A percentile compares a stretch with the other conserved stretches of the same genome.
phyloP scores from a whole-genome alignment of 1,140 invertebrate species.

The Pissodes strobi region DNA sequence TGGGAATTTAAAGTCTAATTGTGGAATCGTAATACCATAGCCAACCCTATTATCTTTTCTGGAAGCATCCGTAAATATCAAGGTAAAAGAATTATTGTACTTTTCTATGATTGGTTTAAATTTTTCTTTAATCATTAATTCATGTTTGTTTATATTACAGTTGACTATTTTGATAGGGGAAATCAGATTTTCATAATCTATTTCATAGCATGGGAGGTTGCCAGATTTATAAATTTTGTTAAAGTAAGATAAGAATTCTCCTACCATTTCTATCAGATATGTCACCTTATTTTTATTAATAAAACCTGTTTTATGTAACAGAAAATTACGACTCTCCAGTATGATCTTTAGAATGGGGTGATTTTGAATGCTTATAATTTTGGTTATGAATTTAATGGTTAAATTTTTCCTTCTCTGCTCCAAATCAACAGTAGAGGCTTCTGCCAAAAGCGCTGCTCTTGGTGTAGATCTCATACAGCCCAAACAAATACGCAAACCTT shows the following conservation, averaged over 20 bases:
- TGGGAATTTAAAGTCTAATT: not conserved
- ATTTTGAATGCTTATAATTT: conserved; percentile 1
- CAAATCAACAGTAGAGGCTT: not conserved
- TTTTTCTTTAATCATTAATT: not conserved
- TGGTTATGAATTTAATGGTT: conserved; percentile 22
- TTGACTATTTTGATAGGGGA: not conserved
- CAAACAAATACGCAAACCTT: not conserved
- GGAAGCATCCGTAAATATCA: not conserved
- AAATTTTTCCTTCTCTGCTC: conserved; percentile 5
- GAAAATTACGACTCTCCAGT: not conserved
- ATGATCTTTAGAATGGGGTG: conserved; percentile 14
- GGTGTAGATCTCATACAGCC: not conserved
- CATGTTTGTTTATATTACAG: not conserved
- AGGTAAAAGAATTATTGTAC: not conserved
- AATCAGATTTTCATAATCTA: not conserved
- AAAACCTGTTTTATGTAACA: not conserved
- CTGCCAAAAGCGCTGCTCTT: not conserved
- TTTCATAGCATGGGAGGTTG: conserved; percentile 4
- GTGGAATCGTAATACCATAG: not conserved
- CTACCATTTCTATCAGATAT: not conserved
- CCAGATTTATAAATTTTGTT: conserved; percentile 1
- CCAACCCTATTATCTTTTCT: not conserved
- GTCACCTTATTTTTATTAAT: not conserved
- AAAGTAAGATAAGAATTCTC: not conserved
- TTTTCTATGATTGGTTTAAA: not conserved